Evolutionary conservation across 1,140 invertebrate genomes (phyloP), one percentile per base, ranked within the genome.

Genomic region (Lysiphlebus fabarum): DNA sequence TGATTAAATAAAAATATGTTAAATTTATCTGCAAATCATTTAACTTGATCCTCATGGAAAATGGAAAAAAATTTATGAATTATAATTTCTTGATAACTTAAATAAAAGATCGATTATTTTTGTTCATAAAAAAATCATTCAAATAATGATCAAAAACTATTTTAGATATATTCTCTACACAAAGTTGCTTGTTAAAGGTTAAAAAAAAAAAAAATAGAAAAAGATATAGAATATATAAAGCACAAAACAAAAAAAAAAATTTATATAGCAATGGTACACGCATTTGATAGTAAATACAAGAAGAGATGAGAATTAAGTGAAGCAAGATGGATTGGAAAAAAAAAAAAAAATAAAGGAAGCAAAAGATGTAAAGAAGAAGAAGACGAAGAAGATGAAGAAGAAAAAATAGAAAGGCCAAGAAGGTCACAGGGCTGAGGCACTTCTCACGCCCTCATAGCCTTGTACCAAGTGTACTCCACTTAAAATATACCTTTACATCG

Each of bases 401-500:
- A 60, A 65, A 66, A 70, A 67, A 65, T 65, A 62, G 64, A 11
- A 45, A 69, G 71, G 73, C 67, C 69, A 70, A 67, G 69, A 72
- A 73, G 76, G 76, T 78, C 76, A 76, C 73, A 78, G 75, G 76
- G 73, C 75, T 73, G 75, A 76, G 74, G 75, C 74, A 76, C 76
- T 78, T 78, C 75, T 78, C 76, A 78, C 76, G 75, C 76, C 76
- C 75, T 73, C 74, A 26, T 54, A 26, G 71, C 72, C 69, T 70
- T 72, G 65, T 70, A 67, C 61, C 65, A 67, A 70, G 68, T 73
- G 70, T 67, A 75, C 70, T 68, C 71, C 71, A 76, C 73, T 75
- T 75, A 69, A 71, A 65, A 66, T 6, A 45, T 45, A 45, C 43
- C 43, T 14, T 26, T 26, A 26, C 17, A 26, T 26, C 17, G 17